Evolutionary conservation across 92 coral and sea anemone species (phyloP).

Genomic region (Porites cylindrica): DNA sequence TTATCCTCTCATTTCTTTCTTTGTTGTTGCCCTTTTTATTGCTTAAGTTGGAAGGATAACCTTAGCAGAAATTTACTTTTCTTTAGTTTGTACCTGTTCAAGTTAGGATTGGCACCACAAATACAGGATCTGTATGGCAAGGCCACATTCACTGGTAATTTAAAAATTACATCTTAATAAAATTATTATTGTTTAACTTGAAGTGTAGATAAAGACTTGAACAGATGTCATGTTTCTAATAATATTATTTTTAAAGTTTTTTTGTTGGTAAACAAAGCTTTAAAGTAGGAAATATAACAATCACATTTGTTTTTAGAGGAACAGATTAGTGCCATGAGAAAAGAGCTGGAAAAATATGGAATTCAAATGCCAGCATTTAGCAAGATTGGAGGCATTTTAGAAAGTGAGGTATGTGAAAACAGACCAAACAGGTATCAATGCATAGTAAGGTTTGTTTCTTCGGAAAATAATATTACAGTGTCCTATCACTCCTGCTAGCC

Average conservation of each 20-base stretch:
- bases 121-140: slow-evolving; percentile 99
- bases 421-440: background rate
- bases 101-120: slow-evolving; percentile 99
- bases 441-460: background rate
- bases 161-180: background rate
- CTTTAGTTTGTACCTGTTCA: slow-evolving; percentile 92
- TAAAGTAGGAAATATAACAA: background rate
- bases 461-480: no score
- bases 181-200: no score
- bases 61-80: background rate
- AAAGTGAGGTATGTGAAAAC: slow-evolving; percentile 82
- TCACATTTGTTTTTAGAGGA: slow-evolving; percentile 72
- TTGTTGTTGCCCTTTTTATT: background rate
- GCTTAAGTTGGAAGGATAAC: background rate
- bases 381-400: slow-evolving; percentile 98
- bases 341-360: slow-evolving; percentile 96
- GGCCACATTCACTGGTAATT: slow-evolving; percentile 95
- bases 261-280: background rate
- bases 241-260: no score
- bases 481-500: no score
- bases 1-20: background rate
- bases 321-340: slow-evolving; percentile 99
- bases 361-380: slow-evolving; percentile 99
- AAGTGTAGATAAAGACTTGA: no score
- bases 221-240: no score